These are phyloP conservation scores for Heliconius aoede DNA, from an alignment of 2,888 invertebrate species.

Conservation along the genomic window DNA sequence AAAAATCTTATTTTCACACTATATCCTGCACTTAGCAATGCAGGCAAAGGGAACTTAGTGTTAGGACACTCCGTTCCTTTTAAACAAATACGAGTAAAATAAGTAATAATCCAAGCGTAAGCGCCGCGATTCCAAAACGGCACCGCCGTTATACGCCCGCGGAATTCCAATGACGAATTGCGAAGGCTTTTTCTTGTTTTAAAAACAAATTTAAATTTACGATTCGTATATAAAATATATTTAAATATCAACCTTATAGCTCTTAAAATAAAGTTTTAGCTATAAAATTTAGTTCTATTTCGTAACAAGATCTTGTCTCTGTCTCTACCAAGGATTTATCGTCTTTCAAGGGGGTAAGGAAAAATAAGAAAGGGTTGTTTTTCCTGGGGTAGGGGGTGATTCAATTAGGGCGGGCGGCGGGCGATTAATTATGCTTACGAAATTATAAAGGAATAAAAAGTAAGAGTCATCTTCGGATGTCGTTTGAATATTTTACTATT, in stretches of 20 bases:
- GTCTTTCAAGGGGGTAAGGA: conserved; percentile 78
- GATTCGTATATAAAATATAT: neutral
- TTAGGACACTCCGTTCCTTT: too few species aligned
- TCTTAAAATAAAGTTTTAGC: conserved; percentile 16
- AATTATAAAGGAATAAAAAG: conserved; percentile 55
- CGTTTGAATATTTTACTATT: conserved; percentile 18
- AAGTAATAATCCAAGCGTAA: conserved; percentile 5
- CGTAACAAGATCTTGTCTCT: conserved; percentile 75
- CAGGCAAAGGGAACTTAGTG: too few species aligned
- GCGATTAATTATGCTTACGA: conserved; percentile 79
- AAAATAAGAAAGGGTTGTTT: conserved; percentile 84
- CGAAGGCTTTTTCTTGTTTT: conserved; percentile 80
- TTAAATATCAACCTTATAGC: conserved; percentile 41
- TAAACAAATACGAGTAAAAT: too few species aligned
- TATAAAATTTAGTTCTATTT: conserved; percentile 46
- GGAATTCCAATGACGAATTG: conserved; percentile 83
- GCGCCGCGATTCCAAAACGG: conserved; percentile 67
- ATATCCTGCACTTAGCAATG: too few species aligned
- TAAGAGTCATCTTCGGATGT: conserved; percentile 60
- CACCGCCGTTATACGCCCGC: conserved; percentile 72
- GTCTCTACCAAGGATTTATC: conserved; percentile 82
- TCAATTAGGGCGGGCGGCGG: conserved; percentile 77
- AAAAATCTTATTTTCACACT: too few species aligned
- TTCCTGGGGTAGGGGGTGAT: conserved; percentile 75
- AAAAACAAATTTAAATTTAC: conserved; percentile 50